Evolutionary conservation across 2,797 vertebrate genomes (phyloP).

Genomic region (Prunella strophiata): DNA sequence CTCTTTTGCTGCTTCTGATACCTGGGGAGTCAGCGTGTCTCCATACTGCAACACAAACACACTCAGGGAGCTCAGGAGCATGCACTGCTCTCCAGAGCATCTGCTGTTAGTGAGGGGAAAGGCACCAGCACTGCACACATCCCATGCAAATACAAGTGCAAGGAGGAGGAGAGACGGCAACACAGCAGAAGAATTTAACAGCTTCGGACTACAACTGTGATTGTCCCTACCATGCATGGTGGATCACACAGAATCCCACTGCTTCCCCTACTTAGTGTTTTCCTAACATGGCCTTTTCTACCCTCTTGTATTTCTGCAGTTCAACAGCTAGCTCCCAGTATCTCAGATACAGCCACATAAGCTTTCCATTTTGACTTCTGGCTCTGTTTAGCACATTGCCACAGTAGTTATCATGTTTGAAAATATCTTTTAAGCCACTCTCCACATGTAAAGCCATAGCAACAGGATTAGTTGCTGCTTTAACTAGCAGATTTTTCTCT

Average conservation of each 20-base stretch:
- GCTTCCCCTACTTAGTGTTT: constrained; percentile 1
- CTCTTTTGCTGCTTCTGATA: neutral
- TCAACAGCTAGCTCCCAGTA: constrained; percentile 91
- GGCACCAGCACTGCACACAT: neutral
- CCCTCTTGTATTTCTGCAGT: constrained; percentile 85
- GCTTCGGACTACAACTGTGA: neutral
- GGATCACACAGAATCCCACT: neutral
- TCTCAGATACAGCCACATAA: constrained; percentile 97
- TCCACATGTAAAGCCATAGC: constrained; percentile 82
- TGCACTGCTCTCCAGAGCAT: constrained; percentile 3
- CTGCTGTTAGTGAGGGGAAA: constrained; percentile 2
- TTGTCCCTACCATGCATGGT: neutral
- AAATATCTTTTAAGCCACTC: constrained; percentile 89
- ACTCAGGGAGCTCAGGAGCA: neutral
- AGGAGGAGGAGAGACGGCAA: neutral
- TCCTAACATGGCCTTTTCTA: constrained; percentile 81
- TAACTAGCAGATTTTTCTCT: constrained; percentile 88
- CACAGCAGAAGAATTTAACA: neutral
- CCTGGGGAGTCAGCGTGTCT: neutral
- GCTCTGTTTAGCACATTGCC: constrained; percentile 86
- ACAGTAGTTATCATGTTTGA: constrained; percentile 91
- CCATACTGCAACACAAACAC: neutral
- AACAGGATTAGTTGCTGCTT: constrained; percentile 82
- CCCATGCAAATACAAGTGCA: constrained; percentile 31
- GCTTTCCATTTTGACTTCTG: constrained; percentile 88